A percentile compares a stretch with the other conserved stretches of the same genome.
phyloP scores from a whole-genome alignment of 2,888 invertebrate species.

The Hedychridium roseum region DNA sequence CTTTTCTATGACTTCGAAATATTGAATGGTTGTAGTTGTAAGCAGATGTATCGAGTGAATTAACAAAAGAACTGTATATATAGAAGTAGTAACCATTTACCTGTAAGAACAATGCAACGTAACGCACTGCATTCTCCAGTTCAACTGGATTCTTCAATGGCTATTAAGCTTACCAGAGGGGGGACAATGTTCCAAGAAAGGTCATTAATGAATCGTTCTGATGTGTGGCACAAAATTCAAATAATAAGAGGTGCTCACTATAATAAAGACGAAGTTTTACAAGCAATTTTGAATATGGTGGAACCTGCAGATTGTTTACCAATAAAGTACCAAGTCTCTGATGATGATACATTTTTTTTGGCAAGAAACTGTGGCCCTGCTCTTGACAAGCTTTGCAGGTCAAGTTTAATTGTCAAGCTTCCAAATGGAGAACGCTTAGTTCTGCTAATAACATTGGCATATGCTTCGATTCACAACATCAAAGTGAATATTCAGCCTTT shows the following conservation, averaged over 20 bases:
- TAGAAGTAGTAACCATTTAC: too few species aligned
- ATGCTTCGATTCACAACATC: conserved; percentile 61
- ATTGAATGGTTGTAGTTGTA: too few species aligned
- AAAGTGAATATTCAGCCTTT: conserved; percentile 65
- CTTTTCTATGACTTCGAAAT: too few species aligned
- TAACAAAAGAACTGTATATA: too few species aligned
- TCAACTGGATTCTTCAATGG: conserved; percentile 46
- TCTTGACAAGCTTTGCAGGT: conserved; percentile 64
- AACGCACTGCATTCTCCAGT: conserved; percentile 25
- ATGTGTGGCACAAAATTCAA: conserved; percentile 56
- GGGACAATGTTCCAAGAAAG: conserved; percentile 48
- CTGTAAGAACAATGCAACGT: conserved; percentile 31
- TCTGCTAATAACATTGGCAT: conserved; percentile 61
- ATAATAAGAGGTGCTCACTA: conserved; percentile 53
- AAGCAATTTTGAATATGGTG: conserved; percentile 62
- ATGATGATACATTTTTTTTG: conserved; percentile 61
- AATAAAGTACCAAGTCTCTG: conserved; percentile 59
- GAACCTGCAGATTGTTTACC: conserved; percentile 66
- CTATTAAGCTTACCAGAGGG: conserved; percentile 46
- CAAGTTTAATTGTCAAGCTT: conserved; percentile 60
- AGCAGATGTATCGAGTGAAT: too few species aligned
- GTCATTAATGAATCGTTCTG: conserved; percentile 51
- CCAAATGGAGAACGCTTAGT: conserved; percentile 47
- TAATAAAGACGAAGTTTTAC: conserved; percentile 59
- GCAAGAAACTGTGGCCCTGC: conserved; percentile 65